A percentile compares a stretch with the other conserved stretches of the same genome.
These are phyloP conservation scores for Umimayanthus kanabou DNA, from an alignment of 92 coral and sea anemone species.

Conservation along the genomic window DNA sequence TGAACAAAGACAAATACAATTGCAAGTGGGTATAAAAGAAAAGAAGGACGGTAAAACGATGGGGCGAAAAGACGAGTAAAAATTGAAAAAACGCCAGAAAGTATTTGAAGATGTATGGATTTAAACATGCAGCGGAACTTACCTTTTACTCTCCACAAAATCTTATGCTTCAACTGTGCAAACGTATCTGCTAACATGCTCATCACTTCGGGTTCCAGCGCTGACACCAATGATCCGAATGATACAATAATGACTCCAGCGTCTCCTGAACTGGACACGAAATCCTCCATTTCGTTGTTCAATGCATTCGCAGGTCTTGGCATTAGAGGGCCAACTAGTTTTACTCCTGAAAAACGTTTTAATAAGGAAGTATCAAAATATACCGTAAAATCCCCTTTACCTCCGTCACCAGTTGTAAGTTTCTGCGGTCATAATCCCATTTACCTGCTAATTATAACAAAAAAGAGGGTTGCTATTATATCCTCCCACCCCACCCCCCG, in stretches of 20 bases:
- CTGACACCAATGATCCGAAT: neutral
- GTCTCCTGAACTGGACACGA: neutral
- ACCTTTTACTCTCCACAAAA: conserved; percentile 5
- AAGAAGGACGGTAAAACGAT: too few species aligned
- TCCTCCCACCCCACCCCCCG: too few species aligned
- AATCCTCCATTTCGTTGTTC: neutral
- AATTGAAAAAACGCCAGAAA: neutral
- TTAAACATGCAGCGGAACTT: neutral
- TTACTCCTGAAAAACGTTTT: neutral
- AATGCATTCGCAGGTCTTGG: neutral
- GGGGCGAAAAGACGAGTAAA: neutral
- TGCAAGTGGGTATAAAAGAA: too few species aligned
- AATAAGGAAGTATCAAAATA: too few species aligned
- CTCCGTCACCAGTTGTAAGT: too few species aligned
- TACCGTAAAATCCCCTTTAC: too few species aligned
- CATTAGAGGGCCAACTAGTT: neutral
- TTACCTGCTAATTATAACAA: too few species aligned
- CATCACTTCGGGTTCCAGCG: neutral
- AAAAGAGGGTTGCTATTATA: too few species aligned
- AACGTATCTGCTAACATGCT: neutral
- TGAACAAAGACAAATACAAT: too few species aligned
- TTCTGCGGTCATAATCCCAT: too few species aligned
- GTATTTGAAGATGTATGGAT: neutral
- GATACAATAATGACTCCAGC: conserved; percentile 1
- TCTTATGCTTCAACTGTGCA: neutral